Base-by-base conservation (phyloP, 2,888 invertebrate species). In the Tipula helvola region DNA sequence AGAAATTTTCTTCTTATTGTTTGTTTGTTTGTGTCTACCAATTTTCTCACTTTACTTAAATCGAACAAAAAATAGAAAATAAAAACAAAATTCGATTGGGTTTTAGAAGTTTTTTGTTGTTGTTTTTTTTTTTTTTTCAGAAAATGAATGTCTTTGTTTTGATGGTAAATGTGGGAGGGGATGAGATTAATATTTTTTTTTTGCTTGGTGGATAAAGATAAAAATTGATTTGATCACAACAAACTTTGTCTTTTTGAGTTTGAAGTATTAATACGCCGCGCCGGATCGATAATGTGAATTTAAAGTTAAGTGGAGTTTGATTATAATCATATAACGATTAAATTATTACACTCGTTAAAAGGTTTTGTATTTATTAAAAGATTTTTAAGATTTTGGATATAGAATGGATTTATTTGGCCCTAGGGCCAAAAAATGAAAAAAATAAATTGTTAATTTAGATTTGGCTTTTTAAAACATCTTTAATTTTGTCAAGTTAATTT, bases 21-120 rank as follows among this genome's bases (percentile, higher is more conserved):
- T 28, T 71, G 18, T 83, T 36, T 83, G n/a, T 39, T n/a, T 84
- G 36, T 84, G 84, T 84, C 41, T 84, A 39, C 84, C 84, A 39
- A 84, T 84, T 84, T 84, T 84, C 41, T 84, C 41, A 84, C 84
- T 84, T 39, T 84, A 13, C 41, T 39, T 84, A 84, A 71, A 71
- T 71, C 28, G 71, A 71, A n/a, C n/a, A n/a, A n/a, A n/a, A n/a
- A 52, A 52, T 16, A 16, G 16, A 52, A 10, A 71, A 3, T n/a
- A 71, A 71, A 71, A 71, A 18, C 8, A 3, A 71, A 28, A 16
- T 57, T 57, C 52, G 52, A 57, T 57, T 57, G 52, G 8, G 16
- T 57, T 57, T 57, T 16, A 39, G 7, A 16, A 57, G 4, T n/a
- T 16, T 16, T 7, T 57, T 57, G 16, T n/a, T 16, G 4, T n/a